Conservation (phyloP, 1,140 invertebrate species). For the Leucophenga varia region DNA sequence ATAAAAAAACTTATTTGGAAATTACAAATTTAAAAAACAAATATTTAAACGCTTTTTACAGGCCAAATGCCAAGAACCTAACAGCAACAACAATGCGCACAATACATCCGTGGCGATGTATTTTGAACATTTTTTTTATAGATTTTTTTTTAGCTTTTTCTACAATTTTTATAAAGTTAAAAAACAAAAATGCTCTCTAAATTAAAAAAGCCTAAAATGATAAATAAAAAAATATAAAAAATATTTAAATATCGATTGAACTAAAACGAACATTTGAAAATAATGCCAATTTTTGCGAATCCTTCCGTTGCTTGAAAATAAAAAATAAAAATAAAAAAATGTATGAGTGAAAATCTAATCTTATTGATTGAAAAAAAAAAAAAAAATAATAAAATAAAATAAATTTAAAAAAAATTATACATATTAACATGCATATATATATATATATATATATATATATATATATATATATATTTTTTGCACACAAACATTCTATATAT, state of each 20-base stretch:
- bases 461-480: constrained; percentile 31
- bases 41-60: background rate
- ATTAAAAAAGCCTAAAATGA: constrained; percentile 18
- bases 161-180: constrained; percentile 37
- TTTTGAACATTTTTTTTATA: constrained; percentile 9
- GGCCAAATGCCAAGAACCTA: background rate
- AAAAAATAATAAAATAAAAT: constrained; percentile 12
- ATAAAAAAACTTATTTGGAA: background rate
- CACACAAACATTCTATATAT: constrained; percentile 26
- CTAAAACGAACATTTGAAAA: constrained; percentile 15
- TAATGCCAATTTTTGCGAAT: constrained; percentile 33
- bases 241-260: no score
- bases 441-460: constrained; percentile 12
- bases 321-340: background rate
- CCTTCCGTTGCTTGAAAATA: constrained; percentile 42
- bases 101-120: background rate
- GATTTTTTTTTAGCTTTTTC: constrained; percentile 51
- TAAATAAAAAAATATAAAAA: constrained; percentile 4
- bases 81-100: background rate
- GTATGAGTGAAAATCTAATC: constrained; percentile 18
- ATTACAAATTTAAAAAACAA: background rate
- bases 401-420: constrained; percentile 9
- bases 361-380: constrained; percentile 4
- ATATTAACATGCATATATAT: background rate
- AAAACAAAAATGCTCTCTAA: background rate